phyloP scores from a whole-genome alignment of 2,797 vertebrate species.

The Peromyscus melanophrys region DNA sequence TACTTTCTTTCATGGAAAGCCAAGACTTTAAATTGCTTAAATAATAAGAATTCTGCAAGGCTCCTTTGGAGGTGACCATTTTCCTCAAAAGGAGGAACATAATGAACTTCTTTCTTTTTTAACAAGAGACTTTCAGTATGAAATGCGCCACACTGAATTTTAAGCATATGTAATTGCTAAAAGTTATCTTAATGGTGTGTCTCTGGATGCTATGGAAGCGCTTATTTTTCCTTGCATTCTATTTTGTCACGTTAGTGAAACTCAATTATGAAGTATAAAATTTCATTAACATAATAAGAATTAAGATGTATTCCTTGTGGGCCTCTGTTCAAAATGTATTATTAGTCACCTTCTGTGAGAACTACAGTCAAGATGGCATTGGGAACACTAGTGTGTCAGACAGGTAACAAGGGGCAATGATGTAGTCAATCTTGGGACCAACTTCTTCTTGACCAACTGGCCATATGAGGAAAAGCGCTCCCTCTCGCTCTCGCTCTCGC shows the following conservation, averaged over 20 bases:
- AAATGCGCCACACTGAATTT: slow-evolving; percentile 26
- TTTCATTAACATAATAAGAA: slow-evolving; percentile 67
- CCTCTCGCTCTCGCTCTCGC: too few species aligned
- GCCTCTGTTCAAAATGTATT: slow-evolving; percentile 33
- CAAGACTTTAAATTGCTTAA: slow-evolving; percentile 57
- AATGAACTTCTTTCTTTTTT: background rate
- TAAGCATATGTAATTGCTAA: slow-evolving; percentile 49
- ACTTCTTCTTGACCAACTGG: slow-evolving; percentile 16
- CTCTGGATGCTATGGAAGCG: background rate
- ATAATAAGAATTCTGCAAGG: slow-evolving; percentile 10
- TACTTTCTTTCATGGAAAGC: slow-evolving; percentile 56
- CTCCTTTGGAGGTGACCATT: slow-evolving; percentile 53
- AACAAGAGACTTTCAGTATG: slow-evolving; percentile 11
- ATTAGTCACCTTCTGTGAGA: slow-evolving; percentile 46
- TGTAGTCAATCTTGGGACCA: slow-evolving; percentile 16
- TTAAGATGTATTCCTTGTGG: slow-evolving; percentile 62
- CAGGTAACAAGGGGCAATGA: background rate
- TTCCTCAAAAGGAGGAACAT: slow-evolving; percentile 47
- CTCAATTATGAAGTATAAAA: slow-evolving; percentile 41
- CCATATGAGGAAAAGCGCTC: slow-evolving; percentile 1
- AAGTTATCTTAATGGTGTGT: slow-evolving; percentile 52
- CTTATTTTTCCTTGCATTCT: background rate
- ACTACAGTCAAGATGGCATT: background rate
- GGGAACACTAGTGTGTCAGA: slow-evolving; percentile 19
- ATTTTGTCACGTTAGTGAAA: slow-evolving; percentile 29